Percentiles rank a stretch among this genome's conserved stretches.
These are phyloP conservation scores for Homarus americanus DNA, from an alignment of 1,140 invertebrate genomes.

Conservation along the genomic window DNA sequence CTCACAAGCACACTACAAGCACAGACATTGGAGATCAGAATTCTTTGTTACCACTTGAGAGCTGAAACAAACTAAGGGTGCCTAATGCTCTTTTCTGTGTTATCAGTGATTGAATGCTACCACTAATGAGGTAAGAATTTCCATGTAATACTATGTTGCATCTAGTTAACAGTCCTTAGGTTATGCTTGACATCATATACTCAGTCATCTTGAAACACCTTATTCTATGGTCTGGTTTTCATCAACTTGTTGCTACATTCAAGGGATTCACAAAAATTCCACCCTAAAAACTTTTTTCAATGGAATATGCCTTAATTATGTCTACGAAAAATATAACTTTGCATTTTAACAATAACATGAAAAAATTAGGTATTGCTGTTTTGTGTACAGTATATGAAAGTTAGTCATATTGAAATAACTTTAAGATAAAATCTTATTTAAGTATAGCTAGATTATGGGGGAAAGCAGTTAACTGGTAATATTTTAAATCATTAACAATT, in stretches of 20 bases:
- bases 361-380: slow-evolving; percentile 63
- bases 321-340: slow-evolving; percentile 65
- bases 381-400: slow-evolving; percentile 50
- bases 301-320: slow-evolving; percentile 35
- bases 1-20: slow-evolving; percentile 59
- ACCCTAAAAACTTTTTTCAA: slow-evolving; percentile 13
- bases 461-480: slow-evolving; percentile 8
- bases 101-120: slow-evolving; percentile 26
- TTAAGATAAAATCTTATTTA: slow-evolving; percentile 31
- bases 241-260: slow-evolving; percentile 1
- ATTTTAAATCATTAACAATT: slow-evolving; percentile 33
- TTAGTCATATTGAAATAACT: neutral
- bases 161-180: slow-evolving; percentile 35
- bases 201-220: neutral
- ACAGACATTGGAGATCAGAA: slow-evolving; percentile 55
- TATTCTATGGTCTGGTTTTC: neutral
- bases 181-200: slow-evolving; percentile 31
- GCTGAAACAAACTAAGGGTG: slow-evolving; percentile 24
- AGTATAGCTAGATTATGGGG: slow-evolving; percentile 11
- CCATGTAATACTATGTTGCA: slow-evolving; percentile 54
- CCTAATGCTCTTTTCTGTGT: slow-evolving; percentile 40
- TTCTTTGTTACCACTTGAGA: slow-evolving; percentile 52
- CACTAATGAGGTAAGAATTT: slow-evolving; percentile 62
- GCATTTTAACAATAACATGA: slow-evolving; percentile 55
- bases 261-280: slow-evolving; percentile 48